These are phyloP conservation scores for Stegostoma tigrinum DNA, from an alignment of 2,113 vertebrate species.

Conservation along the genomic window DNA sequence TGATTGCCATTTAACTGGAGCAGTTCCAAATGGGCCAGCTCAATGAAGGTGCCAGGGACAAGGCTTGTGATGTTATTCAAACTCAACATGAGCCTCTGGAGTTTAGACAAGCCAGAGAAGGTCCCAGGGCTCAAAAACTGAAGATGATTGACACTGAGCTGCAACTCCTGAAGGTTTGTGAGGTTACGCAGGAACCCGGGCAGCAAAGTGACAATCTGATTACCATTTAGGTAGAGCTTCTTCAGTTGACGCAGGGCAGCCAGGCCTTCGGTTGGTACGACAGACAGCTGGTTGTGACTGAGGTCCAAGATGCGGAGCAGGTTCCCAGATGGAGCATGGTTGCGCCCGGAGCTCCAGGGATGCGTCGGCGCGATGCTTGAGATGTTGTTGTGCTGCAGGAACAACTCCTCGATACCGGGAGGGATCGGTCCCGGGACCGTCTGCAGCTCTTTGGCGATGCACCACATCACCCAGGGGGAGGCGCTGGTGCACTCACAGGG, in stretches of 20 bases:
- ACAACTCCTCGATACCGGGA: slow-evolving; percentile 43
- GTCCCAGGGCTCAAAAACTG: slow-evolving; percentile 36
- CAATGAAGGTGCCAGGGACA: slow-evolving; percentile 42
- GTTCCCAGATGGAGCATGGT: slow-evolving; percentile 40
- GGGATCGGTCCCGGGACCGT: neutral
- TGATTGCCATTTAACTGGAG: slow-evolving; percentile 49
- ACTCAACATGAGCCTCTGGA: slow-evolving; percentile 50
- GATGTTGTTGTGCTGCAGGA: slow-evolving; percentile 50
- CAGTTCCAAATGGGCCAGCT: slow-evolving; percentile 43
- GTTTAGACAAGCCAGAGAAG: slow-evolving; percentile 43
- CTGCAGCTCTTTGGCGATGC: neutral
- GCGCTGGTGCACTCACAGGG: neutral
- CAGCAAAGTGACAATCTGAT: slow-evolving; percentile 43
- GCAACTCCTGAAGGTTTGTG: slow-evolving; percentile 44
- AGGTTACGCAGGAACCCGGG: slow-evolving; percentile 44
- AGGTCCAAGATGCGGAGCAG: slow-evolving; percentile 47
- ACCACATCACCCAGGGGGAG: neutral
- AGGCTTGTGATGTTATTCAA: slow-evolving; percentile 47
- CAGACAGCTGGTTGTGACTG: slow-evolving; percentile 46
- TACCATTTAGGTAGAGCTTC: slow-evolving; percentile 45
- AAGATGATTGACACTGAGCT: slow-evolving; percentile 47
- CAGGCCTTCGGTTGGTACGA: slow-evolving; percentile 43
- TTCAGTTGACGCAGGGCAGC: slow-evolving; percentile 39
- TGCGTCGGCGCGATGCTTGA: slow-evolving; percentile 34
- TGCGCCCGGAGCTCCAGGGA: slow-evolving; percentile 44